Evolutionary conservation across 2,797 vertebrate species (phyloP), one percentile per base, ranked within the genome.

Genomic region (Avahi laniger): DNA sequence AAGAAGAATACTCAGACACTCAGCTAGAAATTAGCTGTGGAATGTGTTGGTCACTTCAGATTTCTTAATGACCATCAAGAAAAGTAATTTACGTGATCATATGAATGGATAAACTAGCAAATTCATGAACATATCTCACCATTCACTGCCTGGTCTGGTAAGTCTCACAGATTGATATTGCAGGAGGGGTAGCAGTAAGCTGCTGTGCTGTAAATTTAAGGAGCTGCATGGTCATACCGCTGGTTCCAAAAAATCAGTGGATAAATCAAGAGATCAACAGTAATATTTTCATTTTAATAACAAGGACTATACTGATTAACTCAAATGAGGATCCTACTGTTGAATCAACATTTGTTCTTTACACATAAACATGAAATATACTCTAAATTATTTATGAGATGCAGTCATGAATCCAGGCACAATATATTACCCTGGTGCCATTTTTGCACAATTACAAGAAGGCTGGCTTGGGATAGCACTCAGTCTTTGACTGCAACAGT

Each of bases 281-380:
- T 84, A 18, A 85, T 46, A 78, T 94, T 84, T 61, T 28, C 30
- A 90, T 95, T 78, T 75, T 30, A 38, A n/a, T 63, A 67, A 18
- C 38, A 91, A 96, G 17, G 7, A 41, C 43, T 52, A 24, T 28
- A 9, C 9, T 70, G 43, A 78, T 61, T n/a, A 88, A 87, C 4
- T 63, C 24, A 73, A 48, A 57, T 43, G 43, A 33, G 12, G 4
- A 78, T 24, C 1, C 30, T 73, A 38, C 15, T 90, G 18, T 90
- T 88, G 75, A 73, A 50, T 26, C 87, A 72, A 78, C 22, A 61
- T 85, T n/a, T 80, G 4, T 69, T 26, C 20, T 90, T 83, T 65
- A 7, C 46, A 90, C 0, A 50, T 35, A 22, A 54, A 84, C 8
- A 59, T 48, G 24, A 35, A 63, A 26, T 48, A n/a, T 15, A 35